Evolutionary conservation across 2,888 invertebrate species (phyloP), one percentile per base, ranked within the genome.

Genomic region (Drosophila prolongata): DNA sequence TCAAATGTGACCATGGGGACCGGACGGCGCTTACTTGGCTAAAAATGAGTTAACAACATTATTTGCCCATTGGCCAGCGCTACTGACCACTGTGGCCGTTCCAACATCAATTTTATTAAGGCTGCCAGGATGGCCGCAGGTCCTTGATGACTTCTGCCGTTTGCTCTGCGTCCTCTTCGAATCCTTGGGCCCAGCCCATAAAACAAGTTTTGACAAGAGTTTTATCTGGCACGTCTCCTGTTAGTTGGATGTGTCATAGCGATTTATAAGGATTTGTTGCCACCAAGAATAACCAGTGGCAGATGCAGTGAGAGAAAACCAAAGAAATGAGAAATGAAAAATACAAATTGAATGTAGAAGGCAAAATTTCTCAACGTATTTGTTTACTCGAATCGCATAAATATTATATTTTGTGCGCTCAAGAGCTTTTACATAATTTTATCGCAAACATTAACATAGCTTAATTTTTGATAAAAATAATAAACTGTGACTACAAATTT

Each of bases 201-300:
- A 83, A 88, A 83, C 72, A 83, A 77, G 56, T 87, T 87, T 83
- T 83, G 83, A 89, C 83, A 89, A 71, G 80, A 89, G 67, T 87
- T 83, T 88, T 88, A 83, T 83, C 83, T 83, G 56, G 75, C 83
- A 83, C 87, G 89, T 83, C 88, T 78, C 67, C 59, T 74, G 47
- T 43, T 58, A 57, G 68, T 67, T 52, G 64, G 54, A 54, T 69
- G 58, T 68, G 76, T 74, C 65, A 52, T 55, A 56, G 58, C 89
- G 76, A 83, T 89, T 83, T 86, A 80, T 87, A 89, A 61, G 78
- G 80, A 82, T 86, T 88, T 88, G 86, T 67, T 71, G 55, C 71
- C 75, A 68, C 72, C 71, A 57, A 47, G 79, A 71, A 47, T 56
- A 24, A 52, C 66, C 55, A 56, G 27, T 55, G 74, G 42, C 50